Conservation (phyloP, 2,797 vertebrate species). For the Atherinosoma microstoma region DNA sequence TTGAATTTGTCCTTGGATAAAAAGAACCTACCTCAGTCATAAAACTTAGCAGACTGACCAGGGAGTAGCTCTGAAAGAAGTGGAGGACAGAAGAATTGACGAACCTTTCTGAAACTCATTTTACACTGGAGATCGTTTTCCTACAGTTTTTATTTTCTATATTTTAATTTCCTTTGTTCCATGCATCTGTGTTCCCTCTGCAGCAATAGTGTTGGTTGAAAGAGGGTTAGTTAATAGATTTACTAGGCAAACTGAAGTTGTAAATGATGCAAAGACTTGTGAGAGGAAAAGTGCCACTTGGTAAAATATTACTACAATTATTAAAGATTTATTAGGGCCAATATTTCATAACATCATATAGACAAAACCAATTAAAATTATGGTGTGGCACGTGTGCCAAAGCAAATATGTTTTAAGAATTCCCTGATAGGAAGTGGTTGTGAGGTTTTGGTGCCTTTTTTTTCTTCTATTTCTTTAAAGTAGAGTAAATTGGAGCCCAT, state of each 20-base stretch:
- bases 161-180: constrained; percentile 43
- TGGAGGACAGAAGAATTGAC: constrained; percentile 53
- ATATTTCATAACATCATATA: constrained; percentile 21
- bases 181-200: constrained; percentile 54
- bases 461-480: constrained; percentile 13
- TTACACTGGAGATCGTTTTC: constrained; percentile 79
- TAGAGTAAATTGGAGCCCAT: constrained; percentile 33
- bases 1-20: constrained; percentile 78
- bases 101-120: constrained; percentile 70
- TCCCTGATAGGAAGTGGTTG: constrained; percentile 47
- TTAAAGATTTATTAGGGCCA: constrained; percentile 30
- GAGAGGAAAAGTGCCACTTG: constrained; percentile 20
- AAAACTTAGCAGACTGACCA: constrained; percentile 81
- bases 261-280: constrained; percentile 20
- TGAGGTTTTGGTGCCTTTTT: constrained; percentile 63
- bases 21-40: constrained; percentile 89
- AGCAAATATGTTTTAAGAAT: constrained; percentile 41
- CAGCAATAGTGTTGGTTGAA: constrained; percentile 28
- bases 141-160: constrained; percentile 37
- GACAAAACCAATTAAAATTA: constrained; percentile 27
- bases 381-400: constrained; percentile 54
- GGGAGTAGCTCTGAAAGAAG: constrained; percentile 70
- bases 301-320: constrained; percentile 26
- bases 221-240: not conserved
- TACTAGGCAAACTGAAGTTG: constrained; percentile 37